phyloP scores from a whole-genome alignment of 2,888 invertebrate species.

The Clepsis dumicolana region DNA sequence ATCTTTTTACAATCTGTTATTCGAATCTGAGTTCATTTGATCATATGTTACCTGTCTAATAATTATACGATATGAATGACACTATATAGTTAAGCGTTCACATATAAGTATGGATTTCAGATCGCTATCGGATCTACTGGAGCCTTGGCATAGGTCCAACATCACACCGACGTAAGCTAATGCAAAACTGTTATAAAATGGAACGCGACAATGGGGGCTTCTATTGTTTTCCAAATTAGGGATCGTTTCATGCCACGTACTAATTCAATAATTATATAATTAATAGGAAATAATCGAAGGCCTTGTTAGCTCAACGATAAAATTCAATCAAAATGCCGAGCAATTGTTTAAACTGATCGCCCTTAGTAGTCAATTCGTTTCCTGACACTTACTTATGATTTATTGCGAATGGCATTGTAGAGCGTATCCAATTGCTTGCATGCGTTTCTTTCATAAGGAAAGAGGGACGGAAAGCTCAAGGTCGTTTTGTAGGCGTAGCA shows the following conservation, averaged over 20 bases:
- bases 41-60: too few relatives aligned
- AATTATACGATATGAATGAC: background rate
- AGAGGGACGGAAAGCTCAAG: slow-evolving; percentile 30
- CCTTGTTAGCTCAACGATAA: slow-evolving; percentile 1
- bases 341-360: slow-evolving; percentile 10
- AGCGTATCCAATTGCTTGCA: slow-evolving; percentile 12
- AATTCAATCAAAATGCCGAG: slow-evolving; percentile 20
- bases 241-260: slow-evolving; percentile 4
- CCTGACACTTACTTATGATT: slow-evolving; percentile 17
- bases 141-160: slow-evolving; percentile 62
- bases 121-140: slow-evolving; percentile 54
- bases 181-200: slow-evolving; percentile 46
- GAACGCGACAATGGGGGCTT: slow-evolving; percentile 27
- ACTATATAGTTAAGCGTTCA: background rate
- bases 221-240: slow-evolving; percentile 35
- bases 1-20: background rate
- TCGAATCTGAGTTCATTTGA: too few relatives aligned
- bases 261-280: slow-evolving; percentile 18
- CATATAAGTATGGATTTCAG: slow-evolving; percentile 39
- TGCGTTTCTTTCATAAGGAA: slow-evolving; percentile 29
- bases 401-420: slow-evolving; percentile 17
- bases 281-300: slow-evolving; percentile 18
- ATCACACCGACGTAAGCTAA: slow-evolving; percentile 51
- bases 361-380: slow-evolving; percentile 18
- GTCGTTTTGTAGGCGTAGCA: slow-evolving; percentile 10